Evolutionary conservation across 2,113 vertebrate genomes (phyloP).

Genomic region (Hemiprocne comata): DNA sequence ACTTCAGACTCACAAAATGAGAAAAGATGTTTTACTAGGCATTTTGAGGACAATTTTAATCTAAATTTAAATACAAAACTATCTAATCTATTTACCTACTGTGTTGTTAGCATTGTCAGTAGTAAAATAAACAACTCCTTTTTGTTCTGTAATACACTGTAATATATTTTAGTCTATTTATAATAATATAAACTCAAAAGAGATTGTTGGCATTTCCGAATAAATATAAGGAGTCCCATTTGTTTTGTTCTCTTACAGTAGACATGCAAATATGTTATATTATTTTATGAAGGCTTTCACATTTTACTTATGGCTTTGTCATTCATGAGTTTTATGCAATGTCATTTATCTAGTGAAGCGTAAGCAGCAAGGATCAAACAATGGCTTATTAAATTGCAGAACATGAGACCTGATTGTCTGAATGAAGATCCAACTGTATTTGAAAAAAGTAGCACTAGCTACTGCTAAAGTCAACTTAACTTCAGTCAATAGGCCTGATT

Average conservation of each 20-base stretch:
- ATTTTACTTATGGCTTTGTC: not conserved
- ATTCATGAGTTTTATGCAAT: not conserved
- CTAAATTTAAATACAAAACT: not conserved
- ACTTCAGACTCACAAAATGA: not conserved
- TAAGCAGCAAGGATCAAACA: not conserved
- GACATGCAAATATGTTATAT: not conserved
- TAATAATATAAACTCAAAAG: not conserved
- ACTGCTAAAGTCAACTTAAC: not conserved
- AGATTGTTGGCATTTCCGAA: not conserved
- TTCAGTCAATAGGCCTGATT: not conserved
- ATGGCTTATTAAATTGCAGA: not conserved
- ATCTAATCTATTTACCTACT: not conserved
- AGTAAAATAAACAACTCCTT: not conserved
- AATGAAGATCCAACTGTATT: not conserved
- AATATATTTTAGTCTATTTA: not conserved
- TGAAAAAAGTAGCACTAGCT: not conserved
- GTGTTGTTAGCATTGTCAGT: not conserved
- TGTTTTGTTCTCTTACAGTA: not conserved
- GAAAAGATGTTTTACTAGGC: not conserved
- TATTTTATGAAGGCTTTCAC: not conserved
- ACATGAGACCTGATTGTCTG: not conserved
- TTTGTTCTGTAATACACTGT: not conserved
- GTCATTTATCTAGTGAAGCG: not conserved
- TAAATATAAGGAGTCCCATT: not conserved
- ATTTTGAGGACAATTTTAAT: not conserved